Percentiles rank a stretch among this genome's conserved stretches.
Conservation (phyloP, 1,140 invertebrate genomes). For the Platyscapa corneri region DNA sequence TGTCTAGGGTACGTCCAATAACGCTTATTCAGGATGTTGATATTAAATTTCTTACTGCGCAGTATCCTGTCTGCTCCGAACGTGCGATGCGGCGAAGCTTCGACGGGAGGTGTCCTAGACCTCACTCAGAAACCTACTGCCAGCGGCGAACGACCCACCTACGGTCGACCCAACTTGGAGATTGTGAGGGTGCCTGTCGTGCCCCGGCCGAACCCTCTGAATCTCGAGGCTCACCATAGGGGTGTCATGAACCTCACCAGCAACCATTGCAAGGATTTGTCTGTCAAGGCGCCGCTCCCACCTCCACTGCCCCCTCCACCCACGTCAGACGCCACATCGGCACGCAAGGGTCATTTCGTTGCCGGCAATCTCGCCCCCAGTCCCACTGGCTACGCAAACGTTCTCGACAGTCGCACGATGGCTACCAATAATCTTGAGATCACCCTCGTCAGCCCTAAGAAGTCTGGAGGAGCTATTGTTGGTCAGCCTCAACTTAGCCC, state of each 20-base stretch:
- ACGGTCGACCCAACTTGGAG: slow-evolving; percentile 68
- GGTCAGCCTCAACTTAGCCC: slow-evolving; percentile 53
- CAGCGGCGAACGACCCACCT: slow-evolving; percentile 52
- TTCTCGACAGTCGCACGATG: slow-evolving; percentile 69
- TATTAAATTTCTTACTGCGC: background rate
- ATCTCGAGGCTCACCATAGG: slow-evolving; percentile 59
- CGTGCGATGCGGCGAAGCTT: background rate
- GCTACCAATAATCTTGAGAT: slow-evolving; percentile 72
- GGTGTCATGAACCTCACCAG: background rate
- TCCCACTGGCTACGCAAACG: slow-evolving; percentile 60
- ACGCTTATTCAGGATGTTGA: too few relatives aligned
- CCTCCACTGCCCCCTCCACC: background rate
- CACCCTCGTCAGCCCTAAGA: slow-evolving; percentile 70
- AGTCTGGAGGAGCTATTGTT: slow-evolving; percentile 34
- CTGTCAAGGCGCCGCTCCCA: background rate
- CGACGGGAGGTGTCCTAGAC: slow-evolving; percentile 63
- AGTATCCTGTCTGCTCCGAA: slow-evolving; percentile 16
- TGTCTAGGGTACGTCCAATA: too few relatives aligned
- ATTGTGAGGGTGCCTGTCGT: slow-evolving; percentile 72
- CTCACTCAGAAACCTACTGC: slow-evolving; percentile 62
- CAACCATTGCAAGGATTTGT: slow-evolving; percentile 5
- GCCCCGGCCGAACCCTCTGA: slow-evolving; percentile 68
- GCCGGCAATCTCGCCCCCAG: background rate
- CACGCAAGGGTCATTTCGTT: slow-evolving; percentile 53
- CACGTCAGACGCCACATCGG: background rate